Evolutionary conservation across 2,888 invertebrate genomes (phyloP).

Genomic region (Stenurella melanura): DNA sequence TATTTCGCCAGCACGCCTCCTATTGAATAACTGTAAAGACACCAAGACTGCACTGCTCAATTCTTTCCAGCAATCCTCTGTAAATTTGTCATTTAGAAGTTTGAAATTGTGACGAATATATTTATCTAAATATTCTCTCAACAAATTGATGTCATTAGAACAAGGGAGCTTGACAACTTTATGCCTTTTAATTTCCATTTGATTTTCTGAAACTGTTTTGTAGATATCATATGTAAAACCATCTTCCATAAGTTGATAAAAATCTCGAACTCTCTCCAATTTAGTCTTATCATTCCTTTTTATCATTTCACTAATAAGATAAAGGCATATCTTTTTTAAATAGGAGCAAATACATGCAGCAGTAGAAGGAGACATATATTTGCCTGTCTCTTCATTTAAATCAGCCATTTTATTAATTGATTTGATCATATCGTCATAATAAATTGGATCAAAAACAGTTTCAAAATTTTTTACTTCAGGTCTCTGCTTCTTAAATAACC

Average conservation of each 20-base stretch:
- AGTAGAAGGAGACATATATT: constrained; percentile 35
- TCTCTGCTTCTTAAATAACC: constrained; percentile 20
- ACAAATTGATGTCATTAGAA: constrained; percentile 36
- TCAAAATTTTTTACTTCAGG: constrained; percentile 32
- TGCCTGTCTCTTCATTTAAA: constrained; percentile 38
- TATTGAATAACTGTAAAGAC: constrained; percentile 51
- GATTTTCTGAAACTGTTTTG: constrained; percentile 40
- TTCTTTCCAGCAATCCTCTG: constrained; percentile 33
- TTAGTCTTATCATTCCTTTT: constrained; percentile 30
- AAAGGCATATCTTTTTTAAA: constrained; percentile 35
- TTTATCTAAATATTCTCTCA: constrained; percentile 38
- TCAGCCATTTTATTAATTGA: constrained; percentile 36
- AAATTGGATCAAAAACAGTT: constrained; percentile 34
- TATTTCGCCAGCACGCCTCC: constrained; percentile 49
- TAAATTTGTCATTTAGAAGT: constrained; percentile 27
- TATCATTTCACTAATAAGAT: constrained; percentile 35
- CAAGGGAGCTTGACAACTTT: constrained; percentile 33
- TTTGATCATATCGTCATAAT: constrained; percentile 36
- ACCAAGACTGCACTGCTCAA: constrained; percentile 37
- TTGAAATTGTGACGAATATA: constrained; percentile 18
- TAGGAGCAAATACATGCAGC: constrained; percentile 32
- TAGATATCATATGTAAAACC: constrained; percentile 38
- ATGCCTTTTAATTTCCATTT: constrained; percentile 37
- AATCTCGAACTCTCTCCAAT: constrained; percentile 32
- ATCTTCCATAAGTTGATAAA: constrained; percentile 38